Base-by-base conservation (phyloP, 2,797 vertebrate species). In the Crenichthys baileyi region DNA sequence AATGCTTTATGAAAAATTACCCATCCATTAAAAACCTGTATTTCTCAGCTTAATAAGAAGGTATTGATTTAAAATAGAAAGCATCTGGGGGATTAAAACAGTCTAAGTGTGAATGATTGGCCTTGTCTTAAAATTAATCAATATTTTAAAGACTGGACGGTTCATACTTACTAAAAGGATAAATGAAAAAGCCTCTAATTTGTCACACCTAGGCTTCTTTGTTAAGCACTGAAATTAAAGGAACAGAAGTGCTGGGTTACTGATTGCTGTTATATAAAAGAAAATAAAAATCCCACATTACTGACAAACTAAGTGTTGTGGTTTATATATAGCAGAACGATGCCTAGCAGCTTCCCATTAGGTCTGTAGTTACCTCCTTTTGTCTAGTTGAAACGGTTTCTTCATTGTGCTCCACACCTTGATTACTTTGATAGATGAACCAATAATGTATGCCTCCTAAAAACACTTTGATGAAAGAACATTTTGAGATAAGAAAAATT, bases 391-490 rank as follows among this genome's bases (percentile, higher is more conserved):
- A 20, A 60, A 41, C 55, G 29, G 41, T 63, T 82, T 67, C 26
- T 79, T 60, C 6, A 36, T 48, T 77, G 36, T 39, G 20, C 70
- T 72, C 60, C 48, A 51, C 73, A 81, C 67, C 72, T 79, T 61
- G 13, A 76, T 26, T 76, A 53, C 79, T 82, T 75, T 70, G 16
- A 79, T 56, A 80, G 50, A 74, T 81, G 51, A 81, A 70, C 77
- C 75, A 55, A 74, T 65, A 67, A 73, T 70, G 68, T 58, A 65
- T 31, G 8, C 44, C 67, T 79, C 67, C 55, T 80, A 13, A 31
- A 53, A 85, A 83, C 65, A 60, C 55, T 72, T 63, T 0, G 75
- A 75, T 39, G 74, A 78, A 83, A 67, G 44, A 26, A 70, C 61
- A 41, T 80, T 72, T 68, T 72, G 50, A 80, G 53, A 83, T 48